Conservation (phyloP, 2,888 invertebrate species). For the Chrysina gloriosa region DNA sequence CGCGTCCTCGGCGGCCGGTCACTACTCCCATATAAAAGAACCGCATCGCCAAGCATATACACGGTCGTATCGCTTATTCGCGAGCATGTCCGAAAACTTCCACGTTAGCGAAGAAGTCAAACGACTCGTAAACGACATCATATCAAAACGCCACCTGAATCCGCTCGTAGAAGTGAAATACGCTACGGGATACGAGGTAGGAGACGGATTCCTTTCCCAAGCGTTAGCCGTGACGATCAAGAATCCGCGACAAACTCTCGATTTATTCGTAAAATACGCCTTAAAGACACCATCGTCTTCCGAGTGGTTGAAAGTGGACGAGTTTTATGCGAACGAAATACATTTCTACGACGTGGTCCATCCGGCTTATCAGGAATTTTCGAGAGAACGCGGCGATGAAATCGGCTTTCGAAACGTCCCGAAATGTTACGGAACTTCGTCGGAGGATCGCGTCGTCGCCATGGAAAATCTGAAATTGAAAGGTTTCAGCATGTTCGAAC, state of each 20-base stretch:
- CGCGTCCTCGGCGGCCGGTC: no score
- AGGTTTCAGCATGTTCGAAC: constrained; percentile 52
- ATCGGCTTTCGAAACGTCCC: not conserved
- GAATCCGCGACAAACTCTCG: not conserved
- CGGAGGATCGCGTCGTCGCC: constrained; percentile 51
- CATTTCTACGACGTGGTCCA: constrained; percentile 25
- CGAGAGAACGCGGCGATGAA: not conserved
- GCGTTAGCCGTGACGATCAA: constrained; percentile 1
- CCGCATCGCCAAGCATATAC: no score
- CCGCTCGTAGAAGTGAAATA: not conserved
- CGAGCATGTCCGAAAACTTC: not conserved
- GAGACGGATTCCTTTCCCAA: constrained; percentile 30
- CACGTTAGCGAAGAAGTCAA: not conserved
- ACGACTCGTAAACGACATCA: not conserved
- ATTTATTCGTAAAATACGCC: constrained; percentile 19
- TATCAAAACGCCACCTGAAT: not conserved
- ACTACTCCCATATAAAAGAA: no score
- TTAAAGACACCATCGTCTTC: not conserved
- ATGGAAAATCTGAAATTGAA: constrained; percentile 53
- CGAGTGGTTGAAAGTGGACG: not conserved
- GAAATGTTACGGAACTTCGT: constrained; percentile 45
- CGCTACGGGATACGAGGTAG: constrained; percentile 5
- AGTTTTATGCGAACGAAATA: constrained; percentile 1
- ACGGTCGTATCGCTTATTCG: no score
- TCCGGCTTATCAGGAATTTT: constrained; percentile 16